A percentile compares a stretch with the other conserved stretches of the same genome.
Evolutionary conservation across 2,113 vertebrate species (phyloP).

Genomic region (Calcarius ornatus): DNA sequence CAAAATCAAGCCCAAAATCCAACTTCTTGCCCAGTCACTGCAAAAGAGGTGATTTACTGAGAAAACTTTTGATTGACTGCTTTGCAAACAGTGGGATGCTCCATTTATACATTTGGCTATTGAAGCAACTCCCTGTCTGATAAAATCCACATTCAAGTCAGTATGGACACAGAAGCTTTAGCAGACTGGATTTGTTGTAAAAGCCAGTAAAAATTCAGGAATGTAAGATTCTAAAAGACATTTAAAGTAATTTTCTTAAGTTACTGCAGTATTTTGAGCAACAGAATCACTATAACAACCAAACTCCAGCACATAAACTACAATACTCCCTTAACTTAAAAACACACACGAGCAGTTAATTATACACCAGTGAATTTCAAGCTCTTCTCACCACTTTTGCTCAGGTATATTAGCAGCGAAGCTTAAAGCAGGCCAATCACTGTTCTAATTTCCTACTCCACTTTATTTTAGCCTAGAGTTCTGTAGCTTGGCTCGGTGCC

Average conservation of each 20-base stretch:
- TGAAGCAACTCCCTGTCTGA: neutral
- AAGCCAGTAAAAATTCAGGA: neutral
- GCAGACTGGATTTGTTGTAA: neutral
- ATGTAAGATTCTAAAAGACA: neutral
- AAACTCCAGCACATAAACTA: neutral
- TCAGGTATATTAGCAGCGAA: neutral
- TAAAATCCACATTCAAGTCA: neutral
- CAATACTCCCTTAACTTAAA: neutral
- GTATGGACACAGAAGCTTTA: neutral
- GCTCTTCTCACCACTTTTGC: neutral
- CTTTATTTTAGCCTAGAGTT: neutral
- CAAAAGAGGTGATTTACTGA: neutral
- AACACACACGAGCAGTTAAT: neutral
- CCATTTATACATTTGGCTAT: neutral
- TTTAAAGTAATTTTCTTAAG: neutral
- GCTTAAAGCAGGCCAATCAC: neutral
- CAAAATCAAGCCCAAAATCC: neutral
- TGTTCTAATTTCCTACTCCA: neutral
- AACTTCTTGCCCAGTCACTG: neutral
- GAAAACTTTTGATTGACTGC: neutral
- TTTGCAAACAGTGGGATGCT: neutral
- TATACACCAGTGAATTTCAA: neutral
- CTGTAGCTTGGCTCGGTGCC: fast-evolving
- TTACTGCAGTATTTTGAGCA: neutral
- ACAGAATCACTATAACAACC: neutral